A percentile compares a stretch with the other conserved stretches of the same genome.
Evolutionary conservation across 2,113 vertebrate genomes (phyloP).

Genomic region (Engystomops pustulosus): DNA sequence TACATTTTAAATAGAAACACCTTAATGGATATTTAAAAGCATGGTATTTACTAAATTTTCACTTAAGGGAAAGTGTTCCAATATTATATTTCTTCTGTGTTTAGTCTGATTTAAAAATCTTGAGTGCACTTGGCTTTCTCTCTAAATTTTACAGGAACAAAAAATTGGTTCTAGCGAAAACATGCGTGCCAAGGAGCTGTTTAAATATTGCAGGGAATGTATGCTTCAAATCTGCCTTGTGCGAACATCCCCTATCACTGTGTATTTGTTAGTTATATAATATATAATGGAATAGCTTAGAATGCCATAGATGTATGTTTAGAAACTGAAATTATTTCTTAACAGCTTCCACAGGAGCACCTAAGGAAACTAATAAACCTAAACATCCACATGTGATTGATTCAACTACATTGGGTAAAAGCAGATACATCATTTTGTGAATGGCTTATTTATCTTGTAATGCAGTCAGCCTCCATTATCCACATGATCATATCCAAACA

Average conservation of each 20-base stretch:
- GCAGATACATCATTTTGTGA: conserved; percentile 26
- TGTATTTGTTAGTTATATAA: conserved; percentile 1
- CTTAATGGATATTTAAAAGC: background rate
- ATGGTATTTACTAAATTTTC: background rate
- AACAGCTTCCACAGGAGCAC: conserved; percentile 57
- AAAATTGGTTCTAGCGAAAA: background rate
- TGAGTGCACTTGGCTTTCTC: background rate
- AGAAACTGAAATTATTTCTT: conserved; percentile 45
- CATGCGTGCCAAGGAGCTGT: background rate
- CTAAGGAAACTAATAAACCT: conserved; percentile 50
- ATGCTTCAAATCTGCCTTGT: background rate
- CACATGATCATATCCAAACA: conserved; percentile 47
- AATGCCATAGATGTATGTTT: background rate
- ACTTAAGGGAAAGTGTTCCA: background rate
- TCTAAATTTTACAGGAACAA: background rate
- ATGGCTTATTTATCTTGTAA: conserved; percentile 51
- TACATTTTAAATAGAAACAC: background rate
- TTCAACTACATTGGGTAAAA: conserved; percentile 57
- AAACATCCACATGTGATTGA: conserved; percentile 44
- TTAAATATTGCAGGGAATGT: background rate
- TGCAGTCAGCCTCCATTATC: conserved; percentile 53
- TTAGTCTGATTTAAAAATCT: background rate
- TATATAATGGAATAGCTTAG: background rate
- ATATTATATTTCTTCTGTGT: background rate
- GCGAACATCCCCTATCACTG: background rate